Conservation (phyloP, 2,888 invertebrate genomes). For the Bellardia pandia region DNA sequence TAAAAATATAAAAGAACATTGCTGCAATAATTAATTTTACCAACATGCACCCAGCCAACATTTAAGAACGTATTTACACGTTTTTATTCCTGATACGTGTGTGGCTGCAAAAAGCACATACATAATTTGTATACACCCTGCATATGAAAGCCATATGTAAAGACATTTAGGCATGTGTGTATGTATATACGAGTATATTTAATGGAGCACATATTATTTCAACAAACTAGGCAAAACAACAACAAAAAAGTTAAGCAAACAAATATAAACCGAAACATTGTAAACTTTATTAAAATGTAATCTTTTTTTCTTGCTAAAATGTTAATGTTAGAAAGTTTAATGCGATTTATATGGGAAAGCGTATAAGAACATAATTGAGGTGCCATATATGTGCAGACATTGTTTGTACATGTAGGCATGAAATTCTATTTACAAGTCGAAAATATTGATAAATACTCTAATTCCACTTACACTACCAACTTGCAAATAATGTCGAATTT, state of each 20-base stretch:
- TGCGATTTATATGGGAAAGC: neutral
- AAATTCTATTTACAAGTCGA: neutral
- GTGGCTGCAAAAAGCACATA: too few species aligned
- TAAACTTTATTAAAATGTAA: constrained; percentile 25
- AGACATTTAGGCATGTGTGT: too few species aligned
- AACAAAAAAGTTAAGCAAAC: neutral
- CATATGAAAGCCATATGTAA: too few species aligned
- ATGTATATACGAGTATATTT: neutral
- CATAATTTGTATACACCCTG: too few species aligned
- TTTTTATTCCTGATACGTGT: neutral
- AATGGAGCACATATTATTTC: constrained; percentile 13
- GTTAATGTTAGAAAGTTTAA: constrained; percentile 16
- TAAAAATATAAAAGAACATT: too few species aligned
- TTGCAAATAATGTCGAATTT: too few species aligned
- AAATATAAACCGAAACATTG: constrained; percentile 11
- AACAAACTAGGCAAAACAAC: neutral
- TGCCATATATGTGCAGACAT: neutral
- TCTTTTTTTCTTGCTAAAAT: neutral
- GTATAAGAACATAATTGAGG: neutral
- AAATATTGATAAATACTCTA: neutral
- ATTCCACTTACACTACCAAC: neutral
- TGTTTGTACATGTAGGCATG: neutral
- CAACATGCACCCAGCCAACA: neutral
- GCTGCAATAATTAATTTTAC: too few species aligned
- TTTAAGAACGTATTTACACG: constrained; percentile 1